Evolutionary conservation across 2,113 vertebrate genomes (phyloP).

Genomic region (Odocoileus virginianus): DNA sequence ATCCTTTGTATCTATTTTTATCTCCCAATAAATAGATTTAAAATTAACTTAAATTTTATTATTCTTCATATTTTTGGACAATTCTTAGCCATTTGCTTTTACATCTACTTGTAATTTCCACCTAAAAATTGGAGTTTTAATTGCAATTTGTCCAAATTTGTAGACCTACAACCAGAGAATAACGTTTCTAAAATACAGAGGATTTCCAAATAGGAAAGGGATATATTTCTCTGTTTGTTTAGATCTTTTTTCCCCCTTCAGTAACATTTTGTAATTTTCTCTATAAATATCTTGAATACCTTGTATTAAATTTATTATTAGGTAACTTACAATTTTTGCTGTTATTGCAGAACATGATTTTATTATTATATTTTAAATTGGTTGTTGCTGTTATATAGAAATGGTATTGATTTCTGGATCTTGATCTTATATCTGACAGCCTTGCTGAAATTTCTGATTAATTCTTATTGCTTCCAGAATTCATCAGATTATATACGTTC

Average conservation of each 20-base stretch:
- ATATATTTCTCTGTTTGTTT: not conserved
- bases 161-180: not conserved
- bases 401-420: slow-evolving; percentile 40
- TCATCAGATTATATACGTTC: slow-evolving; percentile 46
- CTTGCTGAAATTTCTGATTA: slow-evolving; percentile 37
- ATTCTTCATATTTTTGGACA: not conserved
- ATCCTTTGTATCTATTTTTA: not conserved
- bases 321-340: not conserved
- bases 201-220: not conserved
- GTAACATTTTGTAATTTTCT: slow-evolving; percentile 7
- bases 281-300: slow-evolving; percentile 9
- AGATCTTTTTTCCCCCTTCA: not conserved
- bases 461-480: slow-evolving; percentile 46
- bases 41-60: not conserved
- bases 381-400: not conserved
- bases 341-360: not conserved
- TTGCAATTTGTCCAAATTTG: not conserved
- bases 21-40: not conserved
- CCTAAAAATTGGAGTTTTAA: not conserved
- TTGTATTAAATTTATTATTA: slow-evolving; percentile 39
- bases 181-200: not conserved
- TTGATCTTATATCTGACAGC: slow-evolving; percentile 6
- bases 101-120: not conserved
- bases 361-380: slow-evolving; percentile 41
- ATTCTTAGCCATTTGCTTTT: not conserved